Evolutionary conservation across 2,888 invertebrate genomes (phyloP), one percentile per base, ranked within the genome.

Genomic region (Theodoxus fluviatilis): DNA sequence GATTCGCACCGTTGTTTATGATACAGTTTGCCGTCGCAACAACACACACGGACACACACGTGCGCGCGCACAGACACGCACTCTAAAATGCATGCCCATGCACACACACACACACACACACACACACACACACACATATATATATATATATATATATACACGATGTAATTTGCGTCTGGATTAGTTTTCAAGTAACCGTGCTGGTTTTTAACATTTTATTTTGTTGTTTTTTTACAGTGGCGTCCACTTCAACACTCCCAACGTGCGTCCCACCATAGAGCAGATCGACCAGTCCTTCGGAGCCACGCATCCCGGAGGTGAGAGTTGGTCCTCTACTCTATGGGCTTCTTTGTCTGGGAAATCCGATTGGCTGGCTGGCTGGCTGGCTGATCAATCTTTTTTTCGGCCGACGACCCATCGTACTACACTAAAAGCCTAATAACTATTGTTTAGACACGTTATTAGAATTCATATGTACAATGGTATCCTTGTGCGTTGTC

Each of bases 251-350:
- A 87, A 84, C 88, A 94, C 96, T 37, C 95, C 96, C 15, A 95
- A 96, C 89, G 94, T 97, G 74, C 91, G 94, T 88, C 98, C 98
- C 76, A 96, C 97, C 74, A 95, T 98, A 83, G 96, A 98, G 89
- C 96, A 97, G 88, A 96, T 99, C 79, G 98, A 98, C 89, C 95
- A 97, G 89, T 96, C 96, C 69, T 99, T 99, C 90, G 98, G 98
- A 76, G 98, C 98, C 73, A 99, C 99, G 40, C 96, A 97, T 89
- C 98, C 98, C 37, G 98, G 98, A 80, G 88, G 89, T 89, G 76
- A 71, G 70, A 15, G 15, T 49, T 52, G 12, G n/a, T 18, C n/a
- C 12, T 9, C 12, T 43, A 15, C 9, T 43, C 43, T 43, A 12
- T 9, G 9, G 15, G 43, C 12, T 9, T 43, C 12, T 43, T 12